Base-by-base conservation (phyloP, 2,113 vertebrate genomes). In the Dipodomys merriami region DNA sequence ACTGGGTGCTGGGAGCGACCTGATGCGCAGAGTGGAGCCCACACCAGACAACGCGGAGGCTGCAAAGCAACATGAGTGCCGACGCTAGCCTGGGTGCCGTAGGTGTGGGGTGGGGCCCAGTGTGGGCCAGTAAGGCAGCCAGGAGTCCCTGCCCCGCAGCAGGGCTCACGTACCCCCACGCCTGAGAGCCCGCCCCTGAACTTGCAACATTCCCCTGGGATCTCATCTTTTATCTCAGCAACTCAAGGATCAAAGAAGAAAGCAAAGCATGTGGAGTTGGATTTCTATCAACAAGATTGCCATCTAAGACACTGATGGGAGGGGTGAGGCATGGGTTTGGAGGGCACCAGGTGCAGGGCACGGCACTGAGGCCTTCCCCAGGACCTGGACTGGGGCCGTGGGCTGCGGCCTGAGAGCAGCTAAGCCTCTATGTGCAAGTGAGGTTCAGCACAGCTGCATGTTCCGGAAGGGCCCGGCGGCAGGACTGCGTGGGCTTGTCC, bases 381-480 rank as follows among this genome's bases (percentile, higher is more conserved):
- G 39, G 39, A 39, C 39, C 39, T 39, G 39, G 94, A 91, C 29
- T 86, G 78, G 88, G 92, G 86, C 78, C 77, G 6, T 83, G 79
- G 89, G 74, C 8, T 94, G 94, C 82, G 93, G 92, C 13, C 92
- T 0, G 97, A 97, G 96, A 91, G 67, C 81, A 96, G 95, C 96
- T 74, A 18, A 90, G 76, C 60, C 62, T 7, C 73, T 64, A 91
- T 95, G 94, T 95, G 89, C n/a, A n/a, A n/a, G n/a, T 77, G 96
- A 96, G 95, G 91, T 93, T 86, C 91, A 71, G 0, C 15, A 90
- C 96, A 97, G 97, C 96, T 97, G 97, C 92, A 57, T 49, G 83
- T 69, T 94, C 94, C 84, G 35, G 93, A 68, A 69, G 72, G 78
- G 94, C 84, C 27, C 84, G 94, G 91, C 62, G 44, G 27, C 91